Conservation (phyloP, 1,140 invertebrate species). For the Zelostemma sp. region DNA sequence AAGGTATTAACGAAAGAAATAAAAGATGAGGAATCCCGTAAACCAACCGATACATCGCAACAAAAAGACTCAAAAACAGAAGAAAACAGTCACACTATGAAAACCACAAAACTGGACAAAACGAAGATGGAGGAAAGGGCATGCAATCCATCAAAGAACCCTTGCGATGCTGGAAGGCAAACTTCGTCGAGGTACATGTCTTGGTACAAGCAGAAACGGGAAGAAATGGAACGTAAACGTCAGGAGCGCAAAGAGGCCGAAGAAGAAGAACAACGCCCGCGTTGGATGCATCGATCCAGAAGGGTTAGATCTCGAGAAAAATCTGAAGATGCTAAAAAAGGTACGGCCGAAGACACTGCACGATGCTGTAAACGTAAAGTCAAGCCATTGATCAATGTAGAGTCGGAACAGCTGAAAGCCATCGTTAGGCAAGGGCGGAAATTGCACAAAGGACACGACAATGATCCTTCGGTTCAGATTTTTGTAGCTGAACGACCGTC, state of each 20-base stretch:
- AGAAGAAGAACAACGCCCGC: constrained; percentile 55
- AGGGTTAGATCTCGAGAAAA: constrained; percentile 37
- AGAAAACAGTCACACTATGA: too few relatives aligned
- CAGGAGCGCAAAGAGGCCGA: constrained; percentile 51
- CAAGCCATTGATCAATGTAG: constrained; percentile 63
- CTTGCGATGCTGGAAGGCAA: constrained; percentile 31
- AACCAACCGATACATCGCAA: too few relatives aligned
- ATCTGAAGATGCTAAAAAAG: constrained; percentile 26
- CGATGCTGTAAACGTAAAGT: constrained; percentile 46
- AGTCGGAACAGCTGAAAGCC: constrained; percentile 66
- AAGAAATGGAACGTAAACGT: constrained; percentile 58
- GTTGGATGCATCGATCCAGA: constrained; percentile 52
- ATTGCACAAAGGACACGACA: constrained; percentile 52
- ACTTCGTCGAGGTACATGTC: constrained; percentile 71
- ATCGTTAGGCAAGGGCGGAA: constrained; percentile 64
- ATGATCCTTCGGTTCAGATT: constrained; percentile 63
- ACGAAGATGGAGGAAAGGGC: constrained; percentile 18
- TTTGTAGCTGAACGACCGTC: constrained; percentile 53
- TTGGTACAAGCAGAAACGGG: constrained; percentile 69
- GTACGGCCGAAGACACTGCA: constrained; percentile 45
- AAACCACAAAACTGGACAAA: not conserved
- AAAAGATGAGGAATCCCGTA: too few relatives aligned
- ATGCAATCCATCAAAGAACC: constrained; percentile 17
- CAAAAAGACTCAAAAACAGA: too few relatives aligned
- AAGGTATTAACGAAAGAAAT: too few relatives aligned